Evolutionary conservation across 2,797 vertebrate genomes (phyloP).

Genomic region (Uromys caudimaculatus): DNA sequence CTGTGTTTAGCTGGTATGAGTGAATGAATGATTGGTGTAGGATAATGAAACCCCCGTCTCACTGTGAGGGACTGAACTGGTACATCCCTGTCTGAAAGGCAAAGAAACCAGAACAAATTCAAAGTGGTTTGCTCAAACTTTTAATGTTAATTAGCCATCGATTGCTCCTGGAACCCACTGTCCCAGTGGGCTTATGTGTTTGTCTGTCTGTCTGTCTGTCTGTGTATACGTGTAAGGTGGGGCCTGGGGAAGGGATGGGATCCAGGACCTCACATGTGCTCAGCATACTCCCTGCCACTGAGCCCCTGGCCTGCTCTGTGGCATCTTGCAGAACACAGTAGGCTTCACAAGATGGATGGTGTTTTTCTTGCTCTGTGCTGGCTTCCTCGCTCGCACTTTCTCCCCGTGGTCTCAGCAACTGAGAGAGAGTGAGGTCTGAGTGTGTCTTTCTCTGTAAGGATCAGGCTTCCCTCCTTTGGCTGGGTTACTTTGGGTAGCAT

Average conservation of each 20-base stretch:
- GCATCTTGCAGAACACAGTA: not conserved
- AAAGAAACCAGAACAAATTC: not conserved
- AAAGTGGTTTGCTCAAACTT: not conserved
- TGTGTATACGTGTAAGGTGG: not conserved
- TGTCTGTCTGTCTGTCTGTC: not conserved
- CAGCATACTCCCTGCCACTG: not conserved
- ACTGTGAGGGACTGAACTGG: not conserved
- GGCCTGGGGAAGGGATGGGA: not conserved
- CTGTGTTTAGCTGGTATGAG: not conserved
- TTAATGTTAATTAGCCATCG: not conserved
- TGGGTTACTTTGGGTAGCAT: not conserved
- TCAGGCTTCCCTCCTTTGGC: not conserved
- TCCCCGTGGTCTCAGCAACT: not conserved
- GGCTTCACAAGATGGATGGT: not conserved
- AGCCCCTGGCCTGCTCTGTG: not conserved
- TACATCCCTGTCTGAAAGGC: not conserved
- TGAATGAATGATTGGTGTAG: not conserved
- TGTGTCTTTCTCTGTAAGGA: not conserved
- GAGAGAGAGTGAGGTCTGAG: not conserved
- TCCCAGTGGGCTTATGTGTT: not conserved
- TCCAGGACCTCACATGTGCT: not conserved
- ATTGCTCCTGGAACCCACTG: not conserved
- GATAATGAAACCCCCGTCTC: not conserved
- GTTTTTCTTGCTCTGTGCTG: not conserved
- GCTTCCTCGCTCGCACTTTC: slow-evolving; percentile 16